A percentile compares a stretch with the other conserved stretches of the same genome.
These are phyloP conservation scores for Drosophila fulvimacula DNA, from an alignment of 2,888 invertebrate genomes.

Conservation along the genomic window DNA sequence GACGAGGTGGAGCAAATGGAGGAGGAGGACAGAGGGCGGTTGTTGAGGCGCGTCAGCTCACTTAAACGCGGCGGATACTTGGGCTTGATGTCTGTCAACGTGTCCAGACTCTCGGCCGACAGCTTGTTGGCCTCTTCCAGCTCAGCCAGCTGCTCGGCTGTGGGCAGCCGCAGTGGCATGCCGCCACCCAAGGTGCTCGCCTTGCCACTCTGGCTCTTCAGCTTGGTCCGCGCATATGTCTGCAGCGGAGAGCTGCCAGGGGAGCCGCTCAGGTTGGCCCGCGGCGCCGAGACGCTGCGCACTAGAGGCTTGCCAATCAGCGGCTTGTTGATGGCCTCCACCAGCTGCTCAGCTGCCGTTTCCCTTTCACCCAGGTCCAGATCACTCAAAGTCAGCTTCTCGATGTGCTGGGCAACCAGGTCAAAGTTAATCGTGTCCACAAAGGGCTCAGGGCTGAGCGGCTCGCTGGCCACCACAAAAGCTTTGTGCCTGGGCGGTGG, in stretches of 20 bases:
- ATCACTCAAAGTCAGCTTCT: constrained; percentile 64
- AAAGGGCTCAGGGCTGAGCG: constrained; percentile 63
- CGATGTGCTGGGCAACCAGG: constrained; percentile 70
- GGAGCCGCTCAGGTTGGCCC: constrained; percentile 57
- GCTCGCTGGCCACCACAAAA: constrained; percentile 73
- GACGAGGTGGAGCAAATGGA: constrained; percentile 85
- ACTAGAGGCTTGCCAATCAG: constrained; percentile 76
- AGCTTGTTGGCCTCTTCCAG: constrained; percentile 81
- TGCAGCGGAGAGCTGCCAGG: constrained; percentile 70
- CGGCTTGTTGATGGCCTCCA: constrained; percentile 78
- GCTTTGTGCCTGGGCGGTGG: constrained; percentile 58
- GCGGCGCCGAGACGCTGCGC: constrained; percentile 74
- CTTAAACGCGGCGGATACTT: constrained; percentile 78
- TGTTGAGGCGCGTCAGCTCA: constrained; percentile 82
- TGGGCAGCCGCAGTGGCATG: constrained; percentile 75
- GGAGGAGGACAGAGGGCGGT: constrained; percentile 84
- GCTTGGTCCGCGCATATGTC: constrained; percentile 82
- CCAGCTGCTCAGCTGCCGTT: constrained; percentile 28
- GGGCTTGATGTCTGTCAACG: constrained; percentile 82
- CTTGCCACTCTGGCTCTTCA: constrained; percentile 71
- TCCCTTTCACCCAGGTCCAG: constrained; percentile 34
- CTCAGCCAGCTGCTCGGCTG: constrained; percentile 77
- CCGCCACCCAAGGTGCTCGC: constrained; percentile 76
- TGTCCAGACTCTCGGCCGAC: constrained; percentile 82
- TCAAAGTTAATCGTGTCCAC: constrained; percentile 75